phyloP scores from a whole-genome alignment of 2,797 vertebrate genomes.

The Mormyrops attenuatus region DNA sequence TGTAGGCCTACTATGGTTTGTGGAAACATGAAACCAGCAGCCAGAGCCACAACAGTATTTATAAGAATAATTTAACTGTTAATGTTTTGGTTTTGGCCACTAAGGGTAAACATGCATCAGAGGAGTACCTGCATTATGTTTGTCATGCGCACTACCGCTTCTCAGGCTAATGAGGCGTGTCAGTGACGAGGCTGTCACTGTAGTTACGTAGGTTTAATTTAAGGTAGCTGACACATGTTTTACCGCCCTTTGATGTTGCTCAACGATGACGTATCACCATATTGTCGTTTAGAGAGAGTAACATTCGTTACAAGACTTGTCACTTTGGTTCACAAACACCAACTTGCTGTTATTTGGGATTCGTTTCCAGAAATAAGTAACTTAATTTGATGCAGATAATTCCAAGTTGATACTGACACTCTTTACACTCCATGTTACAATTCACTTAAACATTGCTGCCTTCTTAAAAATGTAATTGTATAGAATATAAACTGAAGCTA shows the following conservation, averaged over 20 bases:
- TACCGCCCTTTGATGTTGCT: not conserved
- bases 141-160: not conserved
- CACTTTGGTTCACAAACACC: not conserved
- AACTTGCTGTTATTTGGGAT: not conserved
- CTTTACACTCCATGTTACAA: not conserved
- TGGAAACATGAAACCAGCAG: not conserved
- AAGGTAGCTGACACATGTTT: not conserved
- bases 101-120: not conserved
- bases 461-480: not conserved
- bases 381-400: not conserved
- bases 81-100: not conserved
- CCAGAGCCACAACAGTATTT: not conserved
- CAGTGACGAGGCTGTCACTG: not conserved
- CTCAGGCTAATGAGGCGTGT: not conserved
- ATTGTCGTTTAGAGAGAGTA: not conserved
- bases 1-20: not conserved
- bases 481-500: not conserved
- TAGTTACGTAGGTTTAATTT: not conserved
- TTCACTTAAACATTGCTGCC: not conserved
- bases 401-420: not conserved
- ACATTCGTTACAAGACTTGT: not conserved
- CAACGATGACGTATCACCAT: not conserved
- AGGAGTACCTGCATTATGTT: not conserved
- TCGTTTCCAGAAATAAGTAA: not conserved
- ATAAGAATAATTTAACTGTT: not conserved